Base-by-base conservation (phyloP, 2,888 invertebrate species). In the Pristionchus fissidentatus region DNA sequence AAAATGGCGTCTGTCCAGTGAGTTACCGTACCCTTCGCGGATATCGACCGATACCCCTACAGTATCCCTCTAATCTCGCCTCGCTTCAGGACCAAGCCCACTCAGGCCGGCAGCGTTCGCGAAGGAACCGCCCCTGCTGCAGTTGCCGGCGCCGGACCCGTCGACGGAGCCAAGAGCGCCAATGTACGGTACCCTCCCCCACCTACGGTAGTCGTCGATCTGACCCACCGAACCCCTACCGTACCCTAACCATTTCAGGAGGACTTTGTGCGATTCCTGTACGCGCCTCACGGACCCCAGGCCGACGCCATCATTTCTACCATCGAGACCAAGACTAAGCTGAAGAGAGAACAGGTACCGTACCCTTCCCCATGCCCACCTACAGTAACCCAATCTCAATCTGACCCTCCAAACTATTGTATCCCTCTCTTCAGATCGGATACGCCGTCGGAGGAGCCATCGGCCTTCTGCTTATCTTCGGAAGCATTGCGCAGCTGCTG, bases 401-500 rank as follows among this genome's bases (percentile, higher is more conserved):
- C n/a, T n/a, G n/a, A n/a, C n/a, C n/a, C n/a, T 41, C 41, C 43
- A 3, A 22, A 41, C 70, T 70, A 70, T 41, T 10, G 41, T 70
- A 66, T n/a, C n/a, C 38, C n/a, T 66, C 66, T 32, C 26, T 7
- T 43, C 43, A 73, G 73, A 41, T 73, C 43, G 73, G 41, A 41
- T 73, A 73, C n/a, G 73, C 73, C 41, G 73, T 73, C 73, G 73
- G 73, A 43, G 73, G 73, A 43, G 73, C 43, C n/a, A 19, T 73
- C 41, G 73, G 29, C 15, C 41, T 43, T 43, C 43, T 73, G 41
- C 73, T 73, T 73, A 84, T 88, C 49, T 66, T 89, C 73, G 89
- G 88, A 22, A 62, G 83, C 22, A 55, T 84, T 26, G 97, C 97
- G 87, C 46, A 84, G 49, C 66, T 88, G 32, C 57, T 91, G 38